phyloP scores from a whole-genome alignment of 2,113 vertebrate species.

The Zeus faber region DNA sequence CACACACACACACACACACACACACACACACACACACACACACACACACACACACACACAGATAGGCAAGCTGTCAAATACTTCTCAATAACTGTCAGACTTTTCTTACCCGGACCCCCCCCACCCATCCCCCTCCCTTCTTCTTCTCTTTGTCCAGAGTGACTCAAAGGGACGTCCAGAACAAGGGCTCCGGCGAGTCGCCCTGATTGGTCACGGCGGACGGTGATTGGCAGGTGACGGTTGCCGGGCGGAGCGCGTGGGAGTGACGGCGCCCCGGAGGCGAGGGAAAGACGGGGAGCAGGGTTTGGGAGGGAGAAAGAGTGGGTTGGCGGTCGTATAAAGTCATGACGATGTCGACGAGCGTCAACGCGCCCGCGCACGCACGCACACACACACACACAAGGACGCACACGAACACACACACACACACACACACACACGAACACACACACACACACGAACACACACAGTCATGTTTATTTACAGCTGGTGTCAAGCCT shows the following conservation, averaged over 20 bases:
- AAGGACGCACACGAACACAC: too few species aligned
- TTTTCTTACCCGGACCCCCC: neutral
- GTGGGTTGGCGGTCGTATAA: too few species aligned
- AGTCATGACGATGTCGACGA: too few species aligned
- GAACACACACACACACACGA: constrained; percentile 28
- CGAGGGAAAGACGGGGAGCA: constrained; percentile 1
- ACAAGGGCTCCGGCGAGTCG: constrained; percentile 39
- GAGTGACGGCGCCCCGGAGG: constrained; percentile 6
- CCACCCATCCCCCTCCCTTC: neutral
- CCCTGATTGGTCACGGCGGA: constrained; percentile 50
- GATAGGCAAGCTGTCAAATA: neutral
- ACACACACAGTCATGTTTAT: constrained; percentile 61
- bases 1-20: constrained; percentile 17
- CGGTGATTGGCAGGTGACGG: constrained; percentile 48
- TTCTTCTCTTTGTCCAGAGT: constrained; percentile 14
- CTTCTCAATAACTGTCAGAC: constrained; percentile 3
- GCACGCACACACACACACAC: constrained; percentile 4
- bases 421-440: constrained; percentile 16
- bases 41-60: constrained; percentile 26
- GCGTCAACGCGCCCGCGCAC: too few species aligned
- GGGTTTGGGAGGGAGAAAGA: too few species aligned
- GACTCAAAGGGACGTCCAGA: constrained; percentile 33
- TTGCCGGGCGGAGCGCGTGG: constrained; percentile 42
- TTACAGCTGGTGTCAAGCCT: constrained; percentile 63
- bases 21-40: constrained; percentile 4